Percentiles rank a stretch among this genome's conserved stretches.
phyloP scores from a whole-genome alignment of 2,888 invertebrate species.

The Drosophila hamatofila region DNA sequence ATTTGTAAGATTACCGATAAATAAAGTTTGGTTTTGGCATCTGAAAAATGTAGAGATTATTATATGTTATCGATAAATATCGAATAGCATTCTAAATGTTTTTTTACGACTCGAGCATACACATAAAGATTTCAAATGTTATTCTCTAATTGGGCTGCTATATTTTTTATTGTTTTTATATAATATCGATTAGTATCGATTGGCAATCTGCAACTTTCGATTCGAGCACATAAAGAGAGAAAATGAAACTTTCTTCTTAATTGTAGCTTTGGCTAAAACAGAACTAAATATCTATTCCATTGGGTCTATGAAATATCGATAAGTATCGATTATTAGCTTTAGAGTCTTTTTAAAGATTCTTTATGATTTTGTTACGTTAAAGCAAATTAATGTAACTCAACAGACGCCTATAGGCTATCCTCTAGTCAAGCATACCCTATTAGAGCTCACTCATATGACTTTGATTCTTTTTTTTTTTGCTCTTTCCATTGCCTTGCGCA shows the following conservation, averaged over 20 bases:
- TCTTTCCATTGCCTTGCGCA: constrained; percentile 1
- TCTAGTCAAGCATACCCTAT: not conserved
- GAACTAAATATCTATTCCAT: not conserved
- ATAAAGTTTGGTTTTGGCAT: too few relatives aligned
- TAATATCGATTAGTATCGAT: constrained; percentile 4
- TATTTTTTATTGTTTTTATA: too few relatives aligned
- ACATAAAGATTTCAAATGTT: too few relatives aligned
- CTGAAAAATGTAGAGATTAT: too few relatives aligned
- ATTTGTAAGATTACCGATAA: too few relatives aligned
- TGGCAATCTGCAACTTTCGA: accelerated
- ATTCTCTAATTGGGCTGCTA: too few relatives aligned
- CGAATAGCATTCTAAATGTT: too few relatives aligned
- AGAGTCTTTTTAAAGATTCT: too few relatives aligned
- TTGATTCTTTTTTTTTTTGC: not conserved
- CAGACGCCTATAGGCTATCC: not conserved
- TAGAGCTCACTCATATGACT: not conserved
- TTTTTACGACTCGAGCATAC: too few relatives aligned
- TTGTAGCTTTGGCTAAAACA: not conserved
- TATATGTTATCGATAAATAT: too few relatives aligned
- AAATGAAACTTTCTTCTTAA: not conserved
- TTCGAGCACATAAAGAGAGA: too few relatives aligned
- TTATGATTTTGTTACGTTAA: not conserved
- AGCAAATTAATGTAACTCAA: not conserved
- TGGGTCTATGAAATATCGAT: not conserved
- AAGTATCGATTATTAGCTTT: not conserved